Evolutionary conservation across 2,797 vertebrate genomes (phyloP), one percentile per base, ranked within the genome.

Genomic region (Phoeniculus purpureus): DNA sequence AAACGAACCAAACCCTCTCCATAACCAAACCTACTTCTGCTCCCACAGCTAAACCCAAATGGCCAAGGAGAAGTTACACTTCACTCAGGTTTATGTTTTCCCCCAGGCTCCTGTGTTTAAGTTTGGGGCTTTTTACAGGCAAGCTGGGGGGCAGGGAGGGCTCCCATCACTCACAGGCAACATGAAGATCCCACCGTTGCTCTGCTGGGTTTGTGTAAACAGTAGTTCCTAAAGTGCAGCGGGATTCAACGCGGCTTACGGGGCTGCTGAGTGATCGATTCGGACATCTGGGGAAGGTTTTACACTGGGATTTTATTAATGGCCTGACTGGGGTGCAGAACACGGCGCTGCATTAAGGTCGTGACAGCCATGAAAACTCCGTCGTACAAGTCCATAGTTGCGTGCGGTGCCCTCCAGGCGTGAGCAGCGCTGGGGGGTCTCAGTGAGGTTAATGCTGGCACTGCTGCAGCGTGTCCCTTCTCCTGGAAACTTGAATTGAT

Each of bases 281-380:
- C 86, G 61, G 81, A 58, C 75, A 74, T 85, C 58, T 85, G 89
- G 65, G 70, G 26, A 85, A 70, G 50, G 65, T 90, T 89, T 92
- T 72, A 40, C 66, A 6, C 54, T 26, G 66, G 70, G 59, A 20
- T 81, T 90, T 89, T 51, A 59, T 62, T 78, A 75, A 48, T 15
- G 55, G 59, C 54, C 56, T 67, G 81, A 21, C 27, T 31, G 60
- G 34, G 43, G 48, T 73, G 72, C 79, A 43, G 58, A 77, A 51
- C 66, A 52, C 4, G 22, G 45, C 2, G 19, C 45, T 19, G 73
- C 60, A 5, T 72, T 85, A n/a, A 64, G 60, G 68, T 72, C 4
- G 1, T 67, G 54, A 64, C 50, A 60, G 34, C 74, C 31, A 11
- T 0, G 37, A 87, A 90, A 27, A 75, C 77, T 37, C 62, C 50